phyloP scores from a whole-genome alignment of 2,113 vertebrate genomes.

The Coturnix japonica region DNA sequence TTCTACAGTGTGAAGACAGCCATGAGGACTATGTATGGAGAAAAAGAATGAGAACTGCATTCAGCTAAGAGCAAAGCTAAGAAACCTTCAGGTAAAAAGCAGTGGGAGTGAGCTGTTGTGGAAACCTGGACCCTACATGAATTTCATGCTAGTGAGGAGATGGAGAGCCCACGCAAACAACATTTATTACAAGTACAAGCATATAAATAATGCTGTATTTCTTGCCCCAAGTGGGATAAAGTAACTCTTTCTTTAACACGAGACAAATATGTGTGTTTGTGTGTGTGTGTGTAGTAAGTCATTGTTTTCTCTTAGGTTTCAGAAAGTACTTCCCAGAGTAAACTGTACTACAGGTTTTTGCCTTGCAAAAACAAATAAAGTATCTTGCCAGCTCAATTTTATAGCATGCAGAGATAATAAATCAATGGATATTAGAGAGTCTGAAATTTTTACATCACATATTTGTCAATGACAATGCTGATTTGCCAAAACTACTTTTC shows the following conservation, averaged over 20 bases:
- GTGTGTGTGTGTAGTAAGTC: neutral
- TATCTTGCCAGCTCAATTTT: neutral
- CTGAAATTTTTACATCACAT: neutral
- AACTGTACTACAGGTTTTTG: too few species aligned
- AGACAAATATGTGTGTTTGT: neutral
- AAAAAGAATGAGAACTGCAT: neutral
- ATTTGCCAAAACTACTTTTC: neutral
- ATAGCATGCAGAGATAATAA: constrained; percentile 20
- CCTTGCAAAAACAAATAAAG: neutral
- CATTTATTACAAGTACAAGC: neutral
- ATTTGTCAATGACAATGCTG: neutral
- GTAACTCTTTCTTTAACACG: neutral
- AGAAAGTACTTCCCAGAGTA: neutral
- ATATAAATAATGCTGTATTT: neutral
- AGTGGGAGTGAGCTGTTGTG: neutral
- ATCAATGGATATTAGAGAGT: constrained; percentile 1
- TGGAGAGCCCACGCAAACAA: neutral
- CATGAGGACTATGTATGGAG: neutral
- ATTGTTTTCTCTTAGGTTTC: neutral
- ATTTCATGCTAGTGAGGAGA: neutral
- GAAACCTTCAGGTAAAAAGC: neutral
- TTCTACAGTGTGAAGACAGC: neutral
- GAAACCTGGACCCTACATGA: constrained; percentile 2
- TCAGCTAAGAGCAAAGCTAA: neutral
- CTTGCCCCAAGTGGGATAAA: neutral